Base-by-base conservation (phyloP, 2,888 invertebrate species). In the Linhomoeus sp. region DNA sequence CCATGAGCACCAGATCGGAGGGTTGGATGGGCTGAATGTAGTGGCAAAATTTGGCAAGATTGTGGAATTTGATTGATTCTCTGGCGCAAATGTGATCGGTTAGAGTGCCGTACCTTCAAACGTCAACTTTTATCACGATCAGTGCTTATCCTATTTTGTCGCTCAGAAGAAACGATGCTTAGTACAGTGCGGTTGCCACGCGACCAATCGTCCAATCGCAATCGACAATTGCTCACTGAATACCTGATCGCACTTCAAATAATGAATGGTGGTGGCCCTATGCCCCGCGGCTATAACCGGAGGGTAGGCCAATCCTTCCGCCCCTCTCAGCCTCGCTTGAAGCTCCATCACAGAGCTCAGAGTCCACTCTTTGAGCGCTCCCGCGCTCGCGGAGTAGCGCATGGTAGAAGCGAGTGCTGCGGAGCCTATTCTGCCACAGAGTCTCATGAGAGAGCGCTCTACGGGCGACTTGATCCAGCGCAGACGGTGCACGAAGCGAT, bases 231-330 rank as follows among this genome's bases (percentile, higher is more conserved):
- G n/a, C n/a, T n/a, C n/a, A n/a, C n/a, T n/a, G n/a, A n/a, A n/a
- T n/a, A n/a, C 59, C 66, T 88, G 86, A 67, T 85, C 82, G 65
- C 90, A 92, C 59, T 76, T 76, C 42, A 87, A 79, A 64, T 94
- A 94, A 70, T 94, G 94, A 60, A 94, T 90, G 47, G 79, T 80
- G 51, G 84, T 88, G 7, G 87, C 87, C 58, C 94, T 77, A 47
- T 75, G 66, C 0, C 92, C 94, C 41, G 81, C 79, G 7, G 92
- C 97, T 19, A 94, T 82, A 1, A 97, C 97, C 0, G 94, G 92
- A 3, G 92, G 92, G 72, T 94, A 97, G 0, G 92, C 88, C 39
- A 86, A 53, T 88, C 92, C 77, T 65, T 83, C 80, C 20, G 88
- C 88, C 38, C 84, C 84, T 36, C 75, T 73, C 67, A 81, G 76